Conservation (phyloP, 2,888 invertebrate genomes). For the Philereme transversata region DNA sequence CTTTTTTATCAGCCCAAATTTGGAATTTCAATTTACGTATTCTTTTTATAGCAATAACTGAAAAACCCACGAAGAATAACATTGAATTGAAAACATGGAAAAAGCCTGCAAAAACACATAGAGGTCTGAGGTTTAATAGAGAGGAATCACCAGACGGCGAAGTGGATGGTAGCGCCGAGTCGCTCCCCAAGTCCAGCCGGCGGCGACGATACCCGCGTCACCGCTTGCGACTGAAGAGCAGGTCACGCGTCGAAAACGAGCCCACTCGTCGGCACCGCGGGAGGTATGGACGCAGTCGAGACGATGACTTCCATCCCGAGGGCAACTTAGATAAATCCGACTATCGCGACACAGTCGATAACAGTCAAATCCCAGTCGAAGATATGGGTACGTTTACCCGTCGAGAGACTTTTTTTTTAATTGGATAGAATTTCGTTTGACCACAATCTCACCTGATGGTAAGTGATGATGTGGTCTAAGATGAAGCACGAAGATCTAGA, state of each 20-base stretch:
- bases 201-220: slow-evolving; percentile 4
- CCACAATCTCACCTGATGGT: no score
- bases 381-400: slow-evolving; percentile 30
- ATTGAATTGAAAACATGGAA: slow-evolving; percentile 49
- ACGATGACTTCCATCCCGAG: slow-evolving; percentile 1
- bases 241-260: background rate
- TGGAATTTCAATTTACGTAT: background rate
- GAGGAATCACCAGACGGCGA: slow-evolving; percentile 8
- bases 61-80: slow-evolving; percentile 42
- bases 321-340: slow-evolving; percentile 41
- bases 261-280: slow-evolving; percentile 3
- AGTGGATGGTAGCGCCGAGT: slow-evolving; percentile 2
- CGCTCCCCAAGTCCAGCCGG: slow-evolving; percentile 1
- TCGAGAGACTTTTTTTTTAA: slow-evolving; percentile 43
- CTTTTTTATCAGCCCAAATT: no score
- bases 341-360: slow-evolving; percentile 43
- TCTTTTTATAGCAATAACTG: slow-evolving; percentile 45
- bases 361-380: slow-evolving; percentile 44
- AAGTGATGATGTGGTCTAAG: no score
- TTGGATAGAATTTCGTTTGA: no score
- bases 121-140: slow-evolving; percentile 30
- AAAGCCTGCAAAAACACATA: slow-evolving; percentile 47
- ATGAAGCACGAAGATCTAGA: no score
- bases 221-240: slow-evolving; percentile 1
- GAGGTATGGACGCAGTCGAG: background rate